Conservation (phyloP, 1,140 invertebrate species). For the Lutraria rhynchaena region DNA sequence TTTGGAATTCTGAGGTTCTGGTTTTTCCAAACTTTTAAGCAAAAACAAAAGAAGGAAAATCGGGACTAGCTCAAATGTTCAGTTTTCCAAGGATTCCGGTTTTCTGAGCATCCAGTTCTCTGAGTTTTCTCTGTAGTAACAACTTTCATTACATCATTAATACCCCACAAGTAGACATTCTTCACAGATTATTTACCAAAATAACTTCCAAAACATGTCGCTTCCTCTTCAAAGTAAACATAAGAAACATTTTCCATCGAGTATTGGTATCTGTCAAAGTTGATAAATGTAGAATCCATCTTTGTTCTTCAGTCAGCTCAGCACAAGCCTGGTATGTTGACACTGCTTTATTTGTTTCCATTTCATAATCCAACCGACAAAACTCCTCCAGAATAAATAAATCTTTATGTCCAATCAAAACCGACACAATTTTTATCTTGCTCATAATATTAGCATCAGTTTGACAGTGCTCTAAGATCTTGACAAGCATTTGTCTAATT, state of each 20-base stretch:
- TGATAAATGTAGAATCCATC: slow-evolving; percentile 61
- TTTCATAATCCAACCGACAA: slow-evolving; percentile 70
- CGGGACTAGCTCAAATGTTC: no score
- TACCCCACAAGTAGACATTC: no score
- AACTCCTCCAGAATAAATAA: slow-evolving; percentile 74
- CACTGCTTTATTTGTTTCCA: slow-evolving; percentile 57
- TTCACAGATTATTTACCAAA: slow-evolving; percentile 71
- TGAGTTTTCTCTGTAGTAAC: no score
- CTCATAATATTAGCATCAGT: slow-evolving; percentile 35
- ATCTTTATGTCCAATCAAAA: slow-evolving; percentile 65
- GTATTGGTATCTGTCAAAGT: slow-evolving; percentile 29
- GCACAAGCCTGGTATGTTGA: slow-evolving; percentile 41
- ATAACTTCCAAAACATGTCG: slow-evolving; percentile 73
- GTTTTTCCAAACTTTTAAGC: no score
- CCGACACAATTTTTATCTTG: slow-evolving; percentile 64
- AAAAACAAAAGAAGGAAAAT: no score
- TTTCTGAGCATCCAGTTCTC: no score
- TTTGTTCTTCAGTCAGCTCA: slow-evolving; percentile 67
- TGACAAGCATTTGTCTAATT: slow-evolving; percentile 70
- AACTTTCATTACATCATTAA: no score
- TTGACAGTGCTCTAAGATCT: slow-evolving; percentile 65
- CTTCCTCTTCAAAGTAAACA: slow-evolving; percentile 68
- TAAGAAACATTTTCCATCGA: slow-evolving; percentile 71
- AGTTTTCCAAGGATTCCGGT: no score
- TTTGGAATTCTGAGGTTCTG: no score